Base-by-base conservation (phyloP, 2,113 vertebrate species). In the Hymenochirus boettgeri region DNA sequence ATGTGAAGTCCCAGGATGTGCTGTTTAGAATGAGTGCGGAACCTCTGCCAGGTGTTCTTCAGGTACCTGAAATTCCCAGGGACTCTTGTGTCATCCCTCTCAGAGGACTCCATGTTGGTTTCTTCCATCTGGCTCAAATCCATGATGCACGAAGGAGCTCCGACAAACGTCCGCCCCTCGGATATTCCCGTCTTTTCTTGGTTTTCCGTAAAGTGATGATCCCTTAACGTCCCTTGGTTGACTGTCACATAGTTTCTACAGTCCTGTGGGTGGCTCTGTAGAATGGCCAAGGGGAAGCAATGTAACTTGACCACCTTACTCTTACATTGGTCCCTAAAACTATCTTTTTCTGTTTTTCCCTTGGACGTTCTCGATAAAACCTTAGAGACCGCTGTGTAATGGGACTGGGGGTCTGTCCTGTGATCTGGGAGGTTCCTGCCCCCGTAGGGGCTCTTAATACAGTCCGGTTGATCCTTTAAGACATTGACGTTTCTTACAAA, bases 31-130 rank as follows among this genome's bases (percentile, higher is more conserved):
- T 87, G 88, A 3, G 81, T 65, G 1, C 89, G 85, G 31, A 96
- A 82, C 67, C 71, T 88, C 70, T 88, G 85, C 94, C 93, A 95
- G 0, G 87, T 86, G 72, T 86, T 80, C 71, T 82, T 93, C 37
- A 93, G 79, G 24, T 89, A 85, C 4, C 69, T 69, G 6, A 83
- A 48, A 6, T 85, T 84, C 5, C 47, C 70, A 17, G 47, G 42
- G 8, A 22, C 26, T 23, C 47, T 64, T 2, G 60, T 13, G 37
- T 73, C 48, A 9, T 29, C 29, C 15, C 29, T 13, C 1, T 48
- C 27, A 1, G 17, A 5, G 15, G 33, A 21, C 6, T 15, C 27
- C 0, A 27, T 21, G n/a, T 60, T 22, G 46, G 7, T 29, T 2
- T 47, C 33, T 0, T 39, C 22, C 1, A 48, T 25, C 2, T 29